Evolutionary conservation across 1,140 invertebrate genomes (phyloP).

Genomic region (Nephila pilipes): DNA sequence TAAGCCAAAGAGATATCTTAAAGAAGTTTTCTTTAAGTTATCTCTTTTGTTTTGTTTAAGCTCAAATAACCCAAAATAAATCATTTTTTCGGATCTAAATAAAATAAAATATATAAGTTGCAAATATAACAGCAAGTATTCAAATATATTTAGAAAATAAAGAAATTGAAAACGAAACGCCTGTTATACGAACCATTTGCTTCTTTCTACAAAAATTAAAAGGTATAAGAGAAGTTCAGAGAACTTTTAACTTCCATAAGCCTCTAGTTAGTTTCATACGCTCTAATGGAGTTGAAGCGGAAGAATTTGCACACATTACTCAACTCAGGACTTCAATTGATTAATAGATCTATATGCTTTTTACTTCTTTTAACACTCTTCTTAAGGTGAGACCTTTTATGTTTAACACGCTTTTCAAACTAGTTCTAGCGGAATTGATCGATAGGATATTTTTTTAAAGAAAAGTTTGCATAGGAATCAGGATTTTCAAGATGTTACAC

Average conservation of each 20-base stretch:
- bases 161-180: no score
- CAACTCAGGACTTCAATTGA: not conserved
- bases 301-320: not conserved
- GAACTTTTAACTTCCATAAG: constrained; percentile 19
- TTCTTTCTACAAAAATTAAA: no score
- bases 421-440: not conserved
- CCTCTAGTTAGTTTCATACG: not conserved
- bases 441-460: not conserved
- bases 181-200: no score
- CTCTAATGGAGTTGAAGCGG: not conserved
- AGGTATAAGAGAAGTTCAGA: not conserved
- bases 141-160: no score
- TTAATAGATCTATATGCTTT: not conserved
- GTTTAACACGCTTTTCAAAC: not conserved
- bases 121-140: no score
- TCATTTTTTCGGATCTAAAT: no score
- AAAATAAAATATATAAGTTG: no score
- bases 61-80: no score
- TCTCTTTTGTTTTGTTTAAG: no score
- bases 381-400: not conserved
- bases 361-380: not conserved
- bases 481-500: no score
- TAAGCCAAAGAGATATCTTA: no score
- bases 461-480: not conserved
- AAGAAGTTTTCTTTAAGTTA: no score